Conservation (phyloP, 1,140 invertebrate genomes). For the Lepidurus packardi region DNA sequence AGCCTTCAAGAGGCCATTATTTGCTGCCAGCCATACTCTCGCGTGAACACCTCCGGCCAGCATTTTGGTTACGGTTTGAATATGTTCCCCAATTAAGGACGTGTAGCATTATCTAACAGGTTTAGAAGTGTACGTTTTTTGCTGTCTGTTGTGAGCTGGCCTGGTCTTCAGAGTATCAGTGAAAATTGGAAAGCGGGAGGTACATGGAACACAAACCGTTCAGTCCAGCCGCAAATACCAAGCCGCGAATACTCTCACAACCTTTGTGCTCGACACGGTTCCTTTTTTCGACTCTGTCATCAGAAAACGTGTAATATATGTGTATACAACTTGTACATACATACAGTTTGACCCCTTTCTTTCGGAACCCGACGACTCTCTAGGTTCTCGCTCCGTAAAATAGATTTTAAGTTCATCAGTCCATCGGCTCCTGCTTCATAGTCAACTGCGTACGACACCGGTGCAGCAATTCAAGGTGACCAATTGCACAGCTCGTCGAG, state of each 20-base stretch:
- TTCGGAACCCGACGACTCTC: background rate
- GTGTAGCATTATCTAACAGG: background rate
- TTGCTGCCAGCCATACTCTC: background rate
- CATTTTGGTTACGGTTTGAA: background rate
- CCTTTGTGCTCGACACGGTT: background rate
- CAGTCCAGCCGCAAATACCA: background rate
- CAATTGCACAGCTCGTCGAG: background rate
- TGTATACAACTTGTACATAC: background rate
- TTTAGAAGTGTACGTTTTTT: background rate
- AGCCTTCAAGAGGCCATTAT: background rate
- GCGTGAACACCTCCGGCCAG: conserved; percentile 12
- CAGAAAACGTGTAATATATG: background rate
- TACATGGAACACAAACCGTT: background rate
- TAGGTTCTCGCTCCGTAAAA: background rate
- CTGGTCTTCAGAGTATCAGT: background rate
- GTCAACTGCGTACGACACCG: background rate
- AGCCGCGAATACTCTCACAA: conserved; percentile 3
- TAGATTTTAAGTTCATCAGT: background rate
- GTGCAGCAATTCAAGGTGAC: background rate
- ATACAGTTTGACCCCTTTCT: background rate
- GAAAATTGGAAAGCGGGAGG: background rate
- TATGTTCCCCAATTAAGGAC: conserved; percentile 1
- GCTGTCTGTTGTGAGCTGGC: background rate
- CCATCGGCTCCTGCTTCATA: conserved; percentile 20
- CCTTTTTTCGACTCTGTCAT: background rate